phyloP scores from a whole-genome alignment of 2,888 invertebrate species.

The Portevinia maculata region DNA sequence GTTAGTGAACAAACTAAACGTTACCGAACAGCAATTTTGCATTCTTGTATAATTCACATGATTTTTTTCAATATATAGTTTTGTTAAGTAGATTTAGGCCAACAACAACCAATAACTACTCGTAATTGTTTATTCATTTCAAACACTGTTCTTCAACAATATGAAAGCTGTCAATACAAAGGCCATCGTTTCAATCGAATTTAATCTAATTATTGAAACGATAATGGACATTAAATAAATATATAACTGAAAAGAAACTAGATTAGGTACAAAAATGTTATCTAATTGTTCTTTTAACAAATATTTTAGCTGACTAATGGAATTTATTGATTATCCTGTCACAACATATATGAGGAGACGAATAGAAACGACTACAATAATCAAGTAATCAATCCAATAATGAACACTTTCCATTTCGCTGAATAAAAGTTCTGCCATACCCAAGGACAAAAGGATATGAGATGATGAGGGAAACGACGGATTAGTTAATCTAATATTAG shows the following conservation, averaged over 20 bases:
- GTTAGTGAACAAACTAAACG: no score
- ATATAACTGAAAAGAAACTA: neutral
- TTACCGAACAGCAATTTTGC: no score
- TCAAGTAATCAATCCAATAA: conserved; percentile 19
- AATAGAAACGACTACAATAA: conserved; percentile 6
- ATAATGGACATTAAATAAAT: neutral
- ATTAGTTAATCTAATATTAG: conserved; percentile 34
- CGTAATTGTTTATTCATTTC: no score
- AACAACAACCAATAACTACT: no score
- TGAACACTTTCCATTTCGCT: conserved; percentile 33
- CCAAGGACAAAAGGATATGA: neutral
- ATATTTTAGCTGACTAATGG: neutral
- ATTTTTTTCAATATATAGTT: no score
- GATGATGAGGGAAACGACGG: neutral
- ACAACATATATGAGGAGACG: neutral
- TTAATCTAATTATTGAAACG: no score
- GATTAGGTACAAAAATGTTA: neutral
- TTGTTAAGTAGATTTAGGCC: no score
- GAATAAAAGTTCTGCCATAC: conserved; percentile 12
- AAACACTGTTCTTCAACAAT: no score
- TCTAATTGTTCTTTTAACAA: neutral
- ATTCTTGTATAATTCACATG: no score
- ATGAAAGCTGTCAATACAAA: no score
- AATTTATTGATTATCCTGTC: conserved; percentile 27
- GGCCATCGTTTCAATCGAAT: no score